Percentiles rank a stretch among this genome's conserved stretches.
These are phyloP conservation scores for Damaliscus lunatus DNA, from an alignment of 2,113 vertebrate genomes.

Conservation along the genomic window DNA sequence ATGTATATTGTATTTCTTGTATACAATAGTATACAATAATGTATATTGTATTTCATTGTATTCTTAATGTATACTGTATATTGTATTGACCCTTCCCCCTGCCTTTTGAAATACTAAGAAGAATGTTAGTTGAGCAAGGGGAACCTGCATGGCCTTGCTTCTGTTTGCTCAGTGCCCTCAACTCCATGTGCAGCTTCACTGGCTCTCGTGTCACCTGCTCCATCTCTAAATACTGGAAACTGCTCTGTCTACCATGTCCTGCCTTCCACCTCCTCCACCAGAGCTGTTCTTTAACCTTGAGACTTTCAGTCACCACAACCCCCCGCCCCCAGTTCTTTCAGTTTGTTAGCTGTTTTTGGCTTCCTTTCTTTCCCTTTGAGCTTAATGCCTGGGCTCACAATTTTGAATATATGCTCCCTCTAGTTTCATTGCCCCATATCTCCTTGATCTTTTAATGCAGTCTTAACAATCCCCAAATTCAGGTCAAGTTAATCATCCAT, in stretches of 20 bases:
- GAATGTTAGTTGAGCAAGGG: neutral
- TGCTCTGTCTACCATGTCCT: neutral
- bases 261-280: neutral
- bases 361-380: conserved; percentile 28
- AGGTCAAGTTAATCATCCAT: neutral
- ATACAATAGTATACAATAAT: too few species aligned
- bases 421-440: neutral
- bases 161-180: neutral
- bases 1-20: neutral
- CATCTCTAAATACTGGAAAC: neutral
- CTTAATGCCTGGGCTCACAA: neutral
- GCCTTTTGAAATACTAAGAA: neutral
- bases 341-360: neutral
- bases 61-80: neutral
- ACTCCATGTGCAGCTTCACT: neutral
- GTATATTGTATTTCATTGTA: too few species aligned
- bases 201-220: neutral
- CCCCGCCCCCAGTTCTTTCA: neutral
- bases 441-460: neutral
- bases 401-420: neutral
- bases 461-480: neutral
- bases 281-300: neutral
- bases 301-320: neutral
- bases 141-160: neutral
- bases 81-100: neutral